Evolutionary conservation across 2,888 invertebrate genomes (phyloP), one percentile per base, ranked within the genome.

Genomic region (Psylliodes chrysocephalus): DNA sequence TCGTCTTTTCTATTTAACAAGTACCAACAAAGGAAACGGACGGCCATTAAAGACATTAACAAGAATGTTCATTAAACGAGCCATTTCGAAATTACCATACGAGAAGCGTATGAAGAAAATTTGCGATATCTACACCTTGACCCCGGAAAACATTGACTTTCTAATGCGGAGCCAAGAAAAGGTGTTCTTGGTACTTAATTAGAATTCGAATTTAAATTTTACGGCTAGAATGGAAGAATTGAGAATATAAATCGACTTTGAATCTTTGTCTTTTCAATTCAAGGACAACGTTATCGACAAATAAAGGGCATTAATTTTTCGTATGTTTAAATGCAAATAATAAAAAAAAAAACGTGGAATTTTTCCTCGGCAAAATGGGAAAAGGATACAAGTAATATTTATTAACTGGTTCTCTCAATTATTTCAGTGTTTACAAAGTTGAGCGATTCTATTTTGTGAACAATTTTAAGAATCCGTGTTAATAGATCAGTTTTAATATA

Each of bases 81-180:
- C 22, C 22, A 33, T 7, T 33, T 33, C 2, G 15, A 28, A 15
- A 51, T 38, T 42, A 51, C 42, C 49, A 59, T 49, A 38, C 17
- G n/a, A 49, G 15, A 38, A 38, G 35, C 35, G 17, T 35, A 35
- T 6, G 40, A 38, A 17, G 57, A 38, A 35, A 57, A 57, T 49
- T 59, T 59, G 40, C 38, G 8, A 19, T 57, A 47, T 51, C 40
- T 40, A 59, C 59, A 59, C 59, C 59, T 51, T 25, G 42, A 59
- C 25, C 59, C 30, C 30, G 30, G 59, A 59, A 38, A 14, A 40
- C 51, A 38, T 25, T 17, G 18, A n/a, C 15, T 15, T 38, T 40
- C 40, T 59, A 51, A 59, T 33, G 25, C 51, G n/a, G 22, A 28
- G 59, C 59, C 59, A 59, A 33, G 17, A 47, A 56, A 33, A 33